Evolutionary conservation across 1,140 invertebrate genomes (phyloP).

Genomic region (Brachionus koreanus): DNA sequence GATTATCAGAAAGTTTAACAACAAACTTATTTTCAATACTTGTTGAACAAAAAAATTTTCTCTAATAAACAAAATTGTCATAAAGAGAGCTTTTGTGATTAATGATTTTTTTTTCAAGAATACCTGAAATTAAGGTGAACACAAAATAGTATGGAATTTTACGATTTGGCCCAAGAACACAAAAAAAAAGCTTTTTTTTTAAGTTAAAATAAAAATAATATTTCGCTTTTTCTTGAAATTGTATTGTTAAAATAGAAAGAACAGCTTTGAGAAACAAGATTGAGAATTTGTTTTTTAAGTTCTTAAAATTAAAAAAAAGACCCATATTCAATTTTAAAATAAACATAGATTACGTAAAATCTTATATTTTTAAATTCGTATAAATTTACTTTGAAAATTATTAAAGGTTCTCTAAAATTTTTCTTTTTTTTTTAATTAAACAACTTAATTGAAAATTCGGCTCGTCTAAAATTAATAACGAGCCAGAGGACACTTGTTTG

Average conservation of each 20-base stretch:
- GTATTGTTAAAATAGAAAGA: not conserved
- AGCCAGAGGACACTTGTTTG: not conserved
- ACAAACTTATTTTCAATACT: not conserved
- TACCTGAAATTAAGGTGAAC: not conserved
- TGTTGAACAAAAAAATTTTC: not conserved
- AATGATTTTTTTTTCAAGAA: not conserved
- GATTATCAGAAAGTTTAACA: not conserved
- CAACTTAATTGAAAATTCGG: not conserved
- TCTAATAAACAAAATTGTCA: not conserved
- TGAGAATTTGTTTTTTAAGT: not conserved
- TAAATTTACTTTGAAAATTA: not conserved
- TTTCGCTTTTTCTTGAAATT: not conserved
- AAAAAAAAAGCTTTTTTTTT: not conserved
- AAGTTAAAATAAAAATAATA: not conserved
- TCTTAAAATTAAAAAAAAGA: not conserved
- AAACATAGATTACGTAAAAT: conserved; percentile 7
- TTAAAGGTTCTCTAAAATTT: not conserved
- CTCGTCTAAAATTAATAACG: not conserved
- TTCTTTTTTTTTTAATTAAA: not conserved
- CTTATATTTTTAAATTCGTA: not conserved
- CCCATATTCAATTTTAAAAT: not conserved
- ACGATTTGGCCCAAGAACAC: not conserved
- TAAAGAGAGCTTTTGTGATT: conserved; percentile 6
- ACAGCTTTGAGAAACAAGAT: conserved; percentile 11
- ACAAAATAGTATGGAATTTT: not conserved